Evolutionary conservation across 2,888 invertebrate genomes (phyloP), one percentile per base, ranked within the genome.

Genomic region (Capitulum mitella): DNA sequence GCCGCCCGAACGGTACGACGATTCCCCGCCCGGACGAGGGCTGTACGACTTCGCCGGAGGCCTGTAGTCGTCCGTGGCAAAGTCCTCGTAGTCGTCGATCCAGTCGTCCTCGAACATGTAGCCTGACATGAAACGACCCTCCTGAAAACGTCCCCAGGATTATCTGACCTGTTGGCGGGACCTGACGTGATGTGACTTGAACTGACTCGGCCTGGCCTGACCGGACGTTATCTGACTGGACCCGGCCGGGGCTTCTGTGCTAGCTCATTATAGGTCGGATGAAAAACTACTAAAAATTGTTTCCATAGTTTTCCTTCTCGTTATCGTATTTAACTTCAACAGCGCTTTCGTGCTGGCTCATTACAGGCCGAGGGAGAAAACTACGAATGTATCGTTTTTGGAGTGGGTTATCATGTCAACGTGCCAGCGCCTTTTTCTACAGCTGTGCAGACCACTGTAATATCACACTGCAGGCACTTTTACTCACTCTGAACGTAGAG

Each of bases 31-130:
- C 22, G 51, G 51, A 16, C 19, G 51, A 5, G 51, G 3, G 51
- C 51, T 14, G 51, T 51, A 51, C 19, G 51, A 51, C 22, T 51
- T 51, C 6, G 43, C 43, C 5, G 43, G 43, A 43, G 43, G 43
- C 43, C 43, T 2, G 29, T 26, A 58, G 58, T 26, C n/a, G 10
- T 37, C 16, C 26, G 26, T 40, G 70, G 37, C 70, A 40, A 12
- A 12, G 70, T 70, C 70, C 26, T 70, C 70, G 76, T 76, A 46
- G 46, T 76, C 76, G 32, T 46, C 76, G 16, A 76, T n/a, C 46
- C 76, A 76, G 76, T 76, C 76, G 76, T 76, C 46, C 32, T 76
- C 76, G 32, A 76, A 76, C 76, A 76, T 76, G 76, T 29, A 46
- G 26, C 40, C 37, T 0, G 37, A 26, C 40, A 37, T 12, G 37